Percentiles rank a stretch among this genome's conserved stretches.
These are phyloP conservation scores for Cepaea hortensis DNA, from an alignment of 2,888 invertebrate genomes.

Conservation along the genomic window DNA sequence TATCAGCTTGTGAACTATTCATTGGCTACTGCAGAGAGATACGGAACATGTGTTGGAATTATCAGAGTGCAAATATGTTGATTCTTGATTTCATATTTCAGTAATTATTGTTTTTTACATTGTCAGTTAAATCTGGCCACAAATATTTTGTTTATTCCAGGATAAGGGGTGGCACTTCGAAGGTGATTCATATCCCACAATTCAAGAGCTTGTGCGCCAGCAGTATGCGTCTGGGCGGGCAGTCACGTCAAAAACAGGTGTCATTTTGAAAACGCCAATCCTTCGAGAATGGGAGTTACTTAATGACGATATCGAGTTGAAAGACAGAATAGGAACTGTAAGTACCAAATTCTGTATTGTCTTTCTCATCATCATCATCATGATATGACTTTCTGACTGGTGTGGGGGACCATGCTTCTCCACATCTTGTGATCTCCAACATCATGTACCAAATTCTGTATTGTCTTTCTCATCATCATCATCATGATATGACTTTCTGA, in stretches of 20 bases:
- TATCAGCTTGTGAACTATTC: too few species aligned
- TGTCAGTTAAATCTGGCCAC: too few species aligned
- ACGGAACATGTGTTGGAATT: too few species aligned
- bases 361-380: background rate
- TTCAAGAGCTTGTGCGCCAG: conserved; percentile 92
- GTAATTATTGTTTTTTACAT: too few species aligned
- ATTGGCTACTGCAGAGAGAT: too few species aligned
- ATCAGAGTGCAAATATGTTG: too few species aligned
- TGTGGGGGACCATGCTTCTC: too few species aligned
- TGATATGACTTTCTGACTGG: too few species aligned
- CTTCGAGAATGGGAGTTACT: conserved; percentile 96
- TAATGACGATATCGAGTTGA: conserved; percentile 92
- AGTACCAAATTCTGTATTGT: conserved; percentile 68
- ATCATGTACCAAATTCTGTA: background rate
- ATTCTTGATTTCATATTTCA: too few species aligned
- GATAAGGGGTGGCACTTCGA: conserved; percentile 95
- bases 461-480: background rate
- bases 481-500: too few species aligned
- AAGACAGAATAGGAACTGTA: conserved; percentile 95
- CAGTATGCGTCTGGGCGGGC: conserved; percentile 90
- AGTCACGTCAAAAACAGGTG: conserved; percentile 93
- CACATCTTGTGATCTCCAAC: too few species aligned
- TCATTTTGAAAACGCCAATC: conserved; percentile 89
- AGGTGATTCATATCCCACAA: conserved; percentile 93
- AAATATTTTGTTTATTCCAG: background rate